phyloP scores from a whole-genome alignment of 2,888 invertebrate genomes.

The Rhodophaea formosa region DNA sequence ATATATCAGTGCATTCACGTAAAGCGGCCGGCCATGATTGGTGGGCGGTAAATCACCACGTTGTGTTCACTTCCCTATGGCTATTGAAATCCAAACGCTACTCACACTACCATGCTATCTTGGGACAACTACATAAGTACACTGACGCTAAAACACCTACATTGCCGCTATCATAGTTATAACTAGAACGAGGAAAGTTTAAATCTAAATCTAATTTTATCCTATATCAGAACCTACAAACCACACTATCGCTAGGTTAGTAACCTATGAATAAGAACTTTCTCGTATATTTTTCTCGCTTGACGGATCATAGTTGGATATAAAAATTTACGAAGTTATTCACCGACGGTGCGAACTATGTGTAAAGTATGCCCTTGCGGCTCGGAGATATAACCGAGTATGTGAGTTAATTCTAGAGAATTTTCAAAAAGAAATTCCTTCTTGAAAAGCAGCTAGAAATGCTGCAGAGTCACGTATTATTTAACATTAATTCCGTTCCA shows the following conservation, averaged over 20 bases:
- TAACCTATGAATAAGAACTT: slow-evolving; percentile 22
- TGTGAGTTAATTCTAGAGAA: slow-evolving; percentile 26
- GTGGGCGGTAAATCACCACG: slow-evolving; percentile 26
- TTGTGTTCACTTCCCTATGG: slow-evolving; percentile 60
- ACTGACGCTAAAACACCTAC: slow-evolving; percentile 43
- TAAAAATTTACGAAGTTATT: slow-evolving; percentile 48
- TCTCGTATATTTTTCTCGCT: slow-evolving; percentile 30
- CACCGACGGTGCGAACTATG: slow-evolving; percentile 48
- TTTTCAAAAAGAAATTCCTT: slow-evolving; percentile 25
- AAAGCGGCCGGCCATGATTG: neutral
- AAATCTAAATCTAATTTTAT: slow-evolving; percentile 47
- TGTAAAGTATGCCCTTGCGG: slow-evolving; percentile 54
- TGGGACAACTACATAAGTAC: slow-evolving; percentile 43
- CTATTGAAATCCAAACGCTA: slow-evolving; percentile 67
- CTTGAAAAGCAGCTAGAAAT: slow-evolving; percentile 30
- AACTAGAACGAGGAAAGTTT: slow-evolving; percentile 46
- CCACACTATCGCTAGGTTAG: slow-evolving; percentile 53
- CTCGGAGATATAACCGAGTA: slow-evolving; percentile 37
- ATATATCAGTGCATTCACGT: neutral
- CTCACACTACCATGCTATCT: slow-evolving; percentile 56
- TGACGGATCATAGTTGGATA: slow-evolving; percentile 36
- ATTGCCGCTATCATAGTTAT: slow-evolving; percentile 47
- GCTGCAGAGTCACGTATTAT: slow-evolving; percentile 39
- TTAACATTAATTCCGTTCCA: slow-evolving; percentile 50
- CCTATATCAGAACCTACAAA: slow-evolving; percentile 46